These are phyloP conservation scores for Cyaniris semiargus DNA, from an alignment of 2,888 invertebrate species.

Conservation along the genomic window DNA sequence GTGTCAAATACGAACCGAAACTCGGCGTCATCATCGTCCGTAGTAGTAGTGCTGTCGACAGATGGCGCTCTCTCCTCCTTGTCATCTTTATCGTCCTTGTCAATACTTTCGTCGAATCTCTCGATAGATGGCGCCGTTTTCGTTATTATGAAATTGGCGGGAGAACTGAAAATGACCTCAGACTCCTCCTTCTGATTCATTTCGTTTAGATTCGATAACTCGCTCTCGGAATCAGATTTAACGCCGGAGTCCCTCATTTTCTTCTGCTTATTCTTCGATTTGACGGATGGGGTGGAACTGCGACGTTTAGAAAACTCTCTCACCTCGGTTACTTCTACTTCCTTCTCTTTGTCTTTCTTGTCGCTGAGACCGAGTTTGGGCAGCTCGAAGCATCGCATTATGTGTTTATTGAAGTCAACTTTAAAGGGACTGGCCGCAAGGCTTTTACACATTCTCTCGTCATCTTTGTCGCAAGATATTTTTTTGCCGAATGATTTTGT, in stretches of 20 bases:
- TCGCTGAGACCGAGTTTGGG: constrained; percentile 52
- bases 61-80: constrained; percentile 37
- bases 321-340: constrained; percentile 33
- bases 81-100: constrained; percentile 50
- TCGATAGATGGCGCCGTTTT: constrained; percentile 72
- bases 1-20: constrained; percentile 1
- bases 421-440: constrained; percentile 59
- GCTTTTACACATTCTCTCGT: constrained; percentile 48
- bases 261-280: constrained; percentile 48
- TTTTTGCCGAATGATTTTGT: constrained; percentile 43
- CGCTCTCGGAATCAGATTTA: constrained; percentile 67
- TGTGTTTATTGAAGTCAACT: constrained; percentile 52
- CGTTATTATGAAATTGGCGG: constrained; percentile 64
- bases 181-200: constrained; percentile 40
- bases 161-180: constrained; percentile 59
- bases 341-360: constrained; percentile 45
- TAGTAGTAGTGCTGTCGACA: constrained; percentile 34
- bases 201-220: constrained; percentile 49
- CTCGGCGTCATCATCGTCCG: constrained; percentile 27
- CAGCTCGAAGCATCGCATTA: constrained; percentile 59
- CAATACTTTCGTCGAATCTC: constrained; percentile 43
- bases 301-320: constrained; percentile 56
- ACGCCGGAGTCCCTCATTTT: constrained; percentile 57
- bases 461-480: constrained; percentile 23
- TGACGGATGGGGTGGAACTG: constrained; percentile 61